A percentile compares a stretch with the other conserved stretches of the same genome.
phyloP scores from a whole-genome alignment of 2,113 vertebrate genomes.

The Percina caprodes region DNA sequence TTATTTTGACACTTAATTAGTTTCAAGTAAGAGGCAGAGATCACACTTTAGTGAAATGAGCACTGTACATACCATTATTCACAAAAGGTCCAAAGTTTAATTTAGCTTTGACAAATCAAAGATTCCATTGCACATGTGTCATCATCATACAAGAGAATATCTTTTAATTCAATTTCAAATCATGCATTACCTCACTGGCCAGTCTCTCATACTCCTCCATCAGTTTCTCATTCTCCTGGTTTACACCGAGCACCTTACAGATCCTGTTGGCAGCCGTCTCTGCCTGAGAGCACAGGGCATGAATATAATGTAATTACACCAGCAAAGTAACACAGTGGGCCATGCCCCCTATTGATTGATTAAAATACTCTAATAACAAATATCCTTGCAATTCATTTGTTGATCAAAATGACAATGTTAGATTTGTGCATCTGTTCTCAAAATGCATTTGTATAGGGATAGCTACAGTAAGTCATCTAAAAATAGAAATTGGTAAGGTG shows the following conservation, averaged over 20 bases:
- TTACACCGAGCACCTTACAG: constrained; percentile 97
- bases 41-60: background rate
- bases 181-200: constrained; percentile 93
- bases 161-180: constrained; percentile 12
- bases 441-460: background rate
- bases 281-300: constrained; percentile 82
- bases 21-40: background rate
- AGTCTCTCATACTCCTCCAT: constrained; percentile 99
- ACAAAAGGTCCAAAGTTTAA: constrained; percentile 8
- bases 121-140: constrained; percentile 18
- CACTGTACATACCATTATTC: background rate
- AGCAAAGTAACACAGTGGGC: constrained; percentile 6
- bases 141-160: background rate
- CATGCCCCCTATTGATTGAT: constrained; percentile 13
- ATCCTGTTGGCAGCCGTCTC: constrained; percentile 99
- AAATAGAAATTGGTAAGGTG: background rate
- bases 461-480: background rate
- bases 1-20: constrained; percentile 29
- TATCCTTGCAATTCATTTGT: background rate
- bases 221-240: constrained; percentile 99
- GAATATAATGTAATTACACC: constrained; percentile 13
- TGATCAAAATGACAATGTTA: constrained; percentile 6
- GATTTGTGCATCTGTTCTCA: constrained; percentile 7
- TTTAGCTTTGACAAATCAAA: background rate
- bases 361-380: background rate